Evolutionary conservation across 1,140 invertebrate species (phyloP).

Genomic region (Atta texana): DNA sequence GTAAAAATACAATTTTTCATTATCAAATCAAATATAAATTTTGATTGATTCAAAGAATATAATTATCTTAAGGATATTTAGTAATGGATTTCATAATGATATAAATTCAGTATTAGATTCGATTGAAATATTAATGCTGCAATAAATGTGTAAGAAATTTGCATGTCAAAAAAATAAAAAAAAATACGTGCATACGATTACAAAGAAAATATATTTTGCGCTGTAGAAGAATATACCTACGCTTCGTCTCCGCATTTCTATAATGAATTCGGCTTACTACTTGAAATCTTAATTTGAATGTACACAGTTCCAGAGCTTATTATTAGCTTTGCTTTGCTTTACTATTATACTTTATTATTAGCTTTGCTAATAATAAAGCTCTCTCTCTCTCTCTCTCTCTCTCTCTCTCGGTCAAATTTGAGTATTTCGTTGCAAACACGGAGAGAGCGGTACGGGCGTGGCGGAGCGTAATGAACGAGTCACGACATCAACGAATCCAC

Average conservation of each 20-base stretch:
- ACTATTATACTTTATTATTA: no score
- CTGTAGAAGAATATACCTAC: not conserved
- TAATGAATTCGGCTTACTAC: slow-evolving; percentile 16
- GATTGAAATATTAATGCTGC: not conserved
- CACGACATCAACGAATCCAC: slow-evolving; percentile 33
- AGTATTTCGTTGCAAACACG: slow-evolving; percentile 27
- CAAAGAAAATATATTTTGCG: not conserved
- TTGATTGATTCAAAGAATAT: not conserved
- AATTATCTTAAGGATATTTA: not conserved
- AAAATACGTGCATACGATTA: not conserved
- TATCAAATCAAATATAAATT: not conserved
- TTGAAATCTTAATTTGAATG: slow-evolving; percentile 55
- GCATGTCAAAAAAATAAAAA: no score
- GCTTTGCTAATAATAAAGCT: slow-evolving; percentile 54
- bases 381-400: slow-evolving; percentile 1
- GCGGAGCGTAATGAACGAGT: slow-evolving; percentile 42
- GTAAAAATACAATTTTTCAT: not conserved
- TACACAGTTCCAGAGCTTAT: slow-evolving; percentile 1
- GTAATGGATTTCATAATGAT: not conserved
- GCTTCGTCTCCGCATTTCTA: not conserved
- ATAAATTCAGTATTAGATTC: not conserved
- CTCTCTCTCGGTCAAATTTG: slow-evolving; percentile 20
- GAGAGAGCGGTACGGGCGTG: slow-evolving; percentile 7
- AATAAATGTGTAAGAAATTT: not conserved
- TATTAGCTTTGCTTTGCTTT: no score